These are phyloP conservation scores for Catotricha subobsoleta DNA, from an alignment of 2,888 invertebrate species.

Conservation along the genomic window DNA sequence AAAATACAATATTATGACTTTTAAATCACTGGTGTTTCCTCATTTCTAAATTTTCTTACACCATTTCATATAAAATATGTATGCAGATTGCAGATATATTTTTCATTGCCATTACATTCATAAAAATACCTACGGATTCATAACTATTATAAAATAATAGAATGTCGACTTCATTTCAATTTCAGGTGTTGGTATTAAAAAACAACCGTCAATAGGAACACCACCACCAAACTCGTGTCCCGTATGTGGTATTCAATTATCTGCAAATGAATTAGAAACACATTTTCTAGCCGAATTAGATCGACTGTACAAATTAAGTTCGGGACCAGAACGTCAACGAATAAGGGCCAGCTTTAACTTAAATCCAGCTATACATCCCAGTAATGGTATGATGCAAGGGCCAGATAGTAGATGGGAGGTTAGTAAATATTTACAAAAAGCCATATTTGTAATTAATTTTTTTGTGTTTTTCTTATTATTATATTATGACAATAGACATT, in stretches of 20 bases:
- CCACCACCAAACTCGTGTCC: constrained; percentile 37
- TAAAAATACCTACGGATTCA: no score
- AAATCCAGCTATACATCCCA: constrained; percentile 6
- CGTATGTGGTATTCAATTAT: constrained; percentile 47
- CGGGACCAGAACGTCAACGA: constrained; percentile 26
- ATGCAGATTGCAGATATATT: no score
- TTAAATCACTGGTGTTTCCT: no score
- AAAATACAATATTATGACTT: no score
- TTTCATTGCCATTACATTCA: background rate
- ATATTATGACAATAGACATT: constrained; percentile 34
- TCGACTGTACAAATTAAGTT: constrained; percentile 41
- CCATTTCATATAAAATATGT: no score
- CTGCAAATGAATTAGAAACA: constrained; percentile 45
- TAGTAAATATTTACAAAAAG: no score
- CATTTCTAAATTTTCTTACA: no score
- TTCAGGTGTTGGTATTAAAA: constrained; percentile 13
- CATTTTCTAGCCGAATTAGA: constrained; percentile 54
- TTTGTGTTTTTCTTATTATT: background rate
- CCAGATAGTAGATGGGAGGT: constrained; percentile 48
- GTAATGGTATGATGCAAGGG: constrained; percentile 27
- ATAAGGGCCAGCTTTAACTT: constrained; percentile 8
- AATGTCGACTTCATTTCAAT: background rate
- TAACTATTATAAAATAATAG: no score
- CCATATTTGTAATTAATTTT: no score
- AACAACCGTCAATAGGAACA: constrained; percentile 11